Evolutionary conservation across 2,113 vertebrate genomes (phyloP).

Genomic region (Strix uralensis): DNA sequence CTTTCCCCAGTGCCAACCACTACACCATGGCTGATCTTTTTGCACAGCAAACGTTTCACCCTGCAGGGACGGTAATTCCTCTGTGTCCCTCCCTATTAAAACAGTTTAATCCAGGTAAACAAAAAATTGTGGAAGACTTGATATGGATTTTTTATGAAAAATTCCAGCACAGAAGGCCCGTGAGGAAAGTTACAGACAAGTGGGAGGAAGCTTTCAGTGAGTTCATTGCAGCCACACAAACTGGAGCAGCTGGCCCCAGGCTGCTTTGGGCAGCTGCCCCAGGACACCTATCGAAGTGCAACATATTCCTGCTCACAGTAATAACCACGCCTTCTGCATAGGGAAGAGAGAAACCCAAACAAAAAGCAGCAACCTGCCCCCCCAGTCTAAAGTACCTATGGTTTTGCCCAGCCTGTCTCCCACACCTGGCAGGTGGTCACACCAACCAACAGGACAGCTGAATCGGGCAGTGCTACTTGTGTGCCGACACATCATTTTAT

Average conservation of each 20-base stretch:
- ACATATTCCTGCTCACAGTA: rapidly evolving
- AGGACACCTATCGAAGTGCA: background rate
- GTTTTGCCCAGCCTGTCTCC: background rate
- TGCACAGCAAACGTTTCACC: background rate
- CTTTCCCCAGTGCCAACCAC: background rate
- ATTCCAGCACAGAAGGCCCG: background rate
- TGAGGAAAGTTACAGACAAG: background rate
- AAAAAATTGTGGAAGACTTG: background rate
- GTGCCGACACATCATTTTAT: rapidly evolving
- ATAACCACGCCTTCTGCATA: background rate
- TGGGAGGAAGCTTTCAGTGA: background rate
- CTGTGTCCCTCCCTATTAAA: background rate
- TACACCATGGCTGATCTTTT: background rate
- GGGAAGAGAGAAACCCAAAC: background rate
- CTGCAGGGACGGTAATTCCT: background rate
- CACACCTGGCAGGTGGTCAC: background rate
- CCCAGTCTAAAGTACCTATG: rapidly evolving
- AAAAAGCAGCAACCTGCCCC: background rate
- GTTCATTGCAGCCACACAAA: background rate
- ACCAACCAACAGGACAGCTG: rapidly evolving
- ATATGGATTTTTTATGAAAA: background rate
- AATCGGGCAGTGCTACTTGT: rapidly evolving
- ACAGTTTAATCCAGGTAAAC: background rate
- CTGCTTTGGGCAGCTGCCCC: background rate
- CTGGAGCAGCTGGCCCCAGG: rapidly evolving